A percentile compares a stretch with the other conserved stretches of the same genome.
Conservation (phyloP, 2,113 vertebrate genomes). For the Pelusios castaneus region DNA sequence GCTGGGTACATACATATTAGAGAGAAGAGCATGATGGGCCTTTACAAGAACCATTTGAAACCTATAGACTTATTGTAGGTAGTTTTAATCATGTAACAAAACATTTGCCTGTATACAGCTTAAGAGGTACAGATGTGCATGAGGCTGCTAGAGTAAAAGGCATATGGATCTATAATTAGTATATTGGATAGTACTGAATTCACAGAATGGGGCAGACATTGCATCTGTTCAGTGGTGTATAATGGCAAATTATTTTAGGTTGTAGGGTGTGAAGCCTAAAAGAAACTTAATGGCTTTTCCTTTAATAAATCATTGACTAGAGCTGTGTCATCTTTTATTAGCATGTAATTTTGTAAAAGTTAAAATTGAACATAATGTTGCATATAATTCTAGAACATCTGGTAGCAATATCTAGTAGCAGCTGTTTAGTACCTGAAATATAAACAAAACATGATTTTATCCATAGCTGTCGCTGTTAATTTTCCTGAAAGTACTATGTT, state of each 20-base stretch:
- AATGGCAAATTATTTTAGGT: conserved; percentile 48
- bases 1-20: not conserved
- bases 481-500: conserved; percentile 34
- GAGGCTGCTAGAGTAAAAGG: not conserved
- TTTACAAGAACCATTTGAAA: not conserved
- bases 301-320: conserved; percentile 77
- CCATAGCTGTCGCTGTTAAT: conserved; percentile 37
- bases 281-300: conserved; percentile 56
- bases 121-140: not conserved
- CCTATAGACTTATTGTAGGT: not conserved
- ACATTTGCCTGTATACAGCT: not conserved
- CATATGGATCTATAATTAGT: conserved; percentile 37
- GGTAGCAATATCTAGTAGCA: conserved; percentile 74
- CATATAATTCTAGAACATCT: conserved; percentile 82
- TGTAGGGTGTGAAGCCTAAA: conserved; percentile 64
- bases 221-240: conserved; percentile 34
- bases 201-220: conserved; percentile 19
- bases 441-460: conserved; percentile 74
- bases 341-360: conserved; percentile 70
- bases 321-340: conserved; percentile 73
- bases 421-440: conserved; percentile 80
- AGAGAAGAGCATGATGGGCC: not conserved
- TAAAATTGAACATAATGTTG: conserved; percentile 77
- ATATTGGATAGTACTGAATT: not conserved
- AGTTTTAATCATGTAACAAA: not conserved